Evolutionary conservation across 2,797 vertebrate genomes (phyloP), one percentile per base, ranked within the genome.

Genomic region (Denticeps clupeoides): DNA sequence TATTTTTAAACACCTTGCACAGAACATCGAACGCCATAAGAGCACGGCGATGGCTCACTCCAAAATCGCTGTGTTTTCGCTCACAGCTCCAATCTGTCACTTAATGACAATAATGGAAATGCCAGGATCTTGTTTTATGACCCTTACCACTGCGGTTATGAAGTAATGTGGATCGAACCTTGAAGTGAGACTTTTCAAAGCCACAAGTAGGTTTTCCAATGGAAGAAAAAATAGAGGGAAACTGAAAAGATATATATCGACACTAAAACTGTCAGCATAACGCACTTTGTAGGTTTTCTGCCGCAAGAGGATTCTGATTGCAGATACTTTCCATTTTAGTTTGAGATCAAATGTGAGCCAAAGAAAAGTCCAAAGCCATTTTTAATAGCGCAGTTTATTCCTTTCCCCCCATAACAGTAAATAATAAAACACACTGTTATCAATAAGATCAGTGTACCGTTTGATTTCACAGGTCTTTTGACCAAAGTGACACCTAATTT

Each of bases 151-250:
- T 54, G 64, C 11, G 59, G 68, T 65, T 65, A 69, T 68, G 65
- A 71, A 62, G 68, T 72, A 61, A 78, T 69, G 63, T 52, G 57
- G 66, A 62, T 56, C 62, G 66, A 73, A 68, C 29, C 51, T 51
- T 41, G 38, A 46, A 48, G 62, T 28, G 13, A 28, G 51, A 48
- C 45, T 28, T 41, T 58, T 53, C 11, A 13, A 48, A 65, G 66
- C 68, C 65, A 56, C 64, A 59, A 61, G 54, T 15, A 35, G 55
- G 52, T 52, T 55, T 59, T 49, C 28, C 32, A 55, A 53, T 35
- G 22, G 26, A 15, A 43, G 55, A 53, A 61, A 62, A 42, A 48
- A 2, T 7, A 2, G 10, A 11, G 58, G 56, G 63, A 62, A 65
- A 59, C 70, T 59, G 33, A 46, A 60, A 68, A 51, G 37, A 59